Conservation (phyloP, 2,797 vertebrate genomes). For the Sylvia borin region DNA sequence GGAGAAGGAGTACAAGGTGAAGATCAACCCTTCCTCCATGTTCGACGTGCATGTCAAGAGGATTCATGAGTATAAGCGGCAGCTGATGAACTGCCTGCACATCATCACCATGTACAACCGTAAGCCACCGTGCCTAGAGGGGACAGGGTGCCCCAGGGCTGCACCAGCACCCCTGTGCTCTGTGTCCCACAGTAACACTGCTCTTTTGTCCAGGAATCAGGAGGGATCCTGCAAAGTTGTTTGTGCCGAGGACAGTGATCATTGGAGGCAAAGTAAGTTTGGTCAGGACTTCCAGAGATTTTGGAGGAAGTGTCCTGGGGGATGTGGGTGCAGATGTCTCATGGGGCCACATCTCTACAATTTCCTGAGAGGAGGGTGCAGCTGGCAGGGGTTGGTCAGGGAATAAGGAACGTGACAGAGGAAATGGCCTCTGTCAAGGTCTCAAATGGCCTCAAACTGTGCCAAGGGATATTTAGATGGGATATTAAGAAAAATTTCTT, state of each 20-base stretch:
- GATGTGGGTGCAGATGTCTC: neutral
- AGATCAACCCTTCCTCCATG: conserved; percentile 92
- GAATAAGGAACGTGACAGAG: neutral
- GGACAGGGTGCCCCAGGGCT: neutral
- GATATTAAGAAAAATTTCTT: neutral
- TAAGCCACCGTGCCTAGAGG: conserved; percentile 52
- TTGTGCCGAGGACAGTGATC: conserved; percentile 92
- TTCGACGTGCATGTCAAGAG: conserved; percentile 97
- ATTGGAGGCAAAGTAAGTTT: conserved; percentile 92
- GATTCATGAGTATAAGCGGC: conserved; percentile 97
- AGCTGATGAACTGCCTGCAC: conserved; percentile 95
- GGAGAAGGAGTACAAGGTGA: conserved; percentile 89
- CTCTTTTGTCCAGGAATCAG: conserved; percentile 83
- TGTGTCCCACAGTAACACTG: accelerated
- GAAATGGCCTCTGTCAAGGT: neutral
- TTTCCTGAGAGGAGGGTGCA: neutral
- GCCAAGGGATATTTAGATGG: neutral
- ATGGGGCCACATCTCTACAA: accelerated
- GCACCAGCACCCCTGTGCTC: neutral
- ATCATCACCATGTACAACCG: conserved; percentile 95
- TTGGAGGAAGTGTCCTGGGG: neutral
- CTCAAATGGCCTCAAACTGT: neutral
- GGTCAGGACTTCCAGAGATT: accelerated
- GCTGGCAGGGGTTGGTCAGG: accelerated
- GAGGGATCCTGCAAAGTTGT: conserved; percentile 82